A percentile compares a stretch with the other conserved stretches of the same genome.
Evolutionary conservation across 1,140 invertebrate genomes (phyloP).

Genomic region (Diprion similis): DNA sequence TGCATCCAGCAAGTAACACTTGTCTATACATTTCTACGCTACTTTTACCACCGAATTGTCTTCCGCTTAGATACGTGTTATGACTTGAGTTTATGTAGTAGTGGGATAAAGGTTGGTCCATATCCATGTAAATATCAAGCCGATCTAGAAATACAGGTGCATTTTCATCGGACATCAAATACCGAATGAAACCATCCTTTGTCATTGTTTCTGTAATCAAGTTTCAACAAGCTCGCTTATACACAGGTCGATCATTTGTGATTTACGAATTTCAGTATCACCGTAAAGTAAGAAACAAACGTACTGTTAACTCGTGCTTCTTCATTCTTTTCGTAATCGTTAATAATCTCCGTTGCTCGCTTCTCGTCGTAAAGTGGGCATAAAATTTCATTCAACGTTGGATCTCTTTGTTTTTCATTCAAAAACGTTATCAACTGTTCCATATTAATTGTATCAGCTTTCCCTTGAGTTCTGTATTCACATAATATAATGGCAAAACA

Average conservation of each 20-base stretch:
- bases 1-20: conserved; percentile 91
- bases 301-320: conserved; percentile 80
- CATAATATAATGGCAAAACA: conserved; percentile 7
- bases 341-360: conserved; percentile 91
- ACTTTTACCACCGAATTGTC: conserved; percentile 97
- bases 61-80: conserved; percentile 95
- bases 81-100: conserved; percentile 99
- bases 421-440: conserved; percentile 93
- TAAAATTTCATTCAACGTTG: conserved; percentile 97
- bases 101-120: conserved; percentile 96
- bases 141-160: conserved; percentile 97
- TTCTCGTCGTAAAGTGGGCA: conserved; percentile 98
- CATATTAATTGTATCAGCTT: conserved; percentile 84
- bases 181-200: conserved; percentile 94
- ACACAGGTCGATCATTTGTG: no score
- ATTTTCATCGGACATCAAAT: conserved; percentile 99
- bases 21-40: conserved; percentile 99
- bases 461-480: conserved; percentile 81
- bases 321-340: conserved; percentile 90
- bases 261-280: background rate
- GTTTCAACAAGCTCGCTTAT: conserved; percentile 16
- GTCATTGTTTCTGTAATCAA: conserved; percentile 73
- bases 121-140: conserved; percentile 97
- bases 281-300: conserved; percentile 38
- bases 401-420: conserved; percentile 98